Percentiles rank a stretch among this genome's conserved stretches.
Conservation (phyloP, 1,140 invertebrate species). For the Acromyrmex charruanus region DNA sequence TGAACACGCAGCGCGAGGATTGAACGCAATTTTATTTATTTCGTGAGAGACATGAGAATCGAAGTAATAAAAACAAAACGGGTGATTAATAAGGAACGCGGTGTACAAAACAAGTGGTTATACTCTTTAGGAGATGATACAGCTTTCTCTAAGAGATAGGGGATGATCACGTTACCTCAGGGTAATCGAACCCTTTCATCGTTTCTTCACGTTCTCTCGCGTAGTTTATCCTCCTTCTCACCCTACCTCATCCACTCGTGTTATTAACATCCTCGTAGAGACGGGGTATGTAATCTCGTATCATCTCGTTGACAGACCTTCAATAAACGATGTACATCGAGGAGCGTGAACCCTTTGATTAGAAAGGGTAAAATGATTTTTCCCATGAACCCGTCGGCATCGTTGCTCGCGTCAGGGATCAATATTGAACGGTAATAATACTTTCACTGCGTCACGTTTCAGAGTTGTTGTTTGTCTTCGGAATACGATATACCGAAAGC, state of each 20-base stretch:
- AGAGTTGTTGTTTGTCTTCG: constrained; percentile 31
- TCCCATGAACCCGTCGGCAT: not conserved
- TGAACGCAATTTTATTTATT: constrained; percentile 8
- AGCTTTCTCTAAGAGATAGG: constrained; percentile 64
- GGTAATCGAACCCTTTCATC: constrained; percentile 80
- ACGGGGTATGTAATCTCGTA: constrained; percentile 17
- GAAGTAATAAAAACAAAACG: constrained; percentile 3
- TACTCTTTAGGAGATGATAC: constrained; percentile 59
- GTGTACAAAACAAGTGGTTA: constrained; percentile 44
- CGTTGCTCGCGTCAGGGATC: constrained; percentile 44
- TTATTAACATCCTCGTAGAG: constrained; percentile 8
- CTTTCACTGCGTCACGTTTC: constrained; percentile 32
- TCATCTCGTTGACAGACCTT: constrained; percentile 12
- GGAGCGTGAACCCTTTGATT: constrained; percentile 41
- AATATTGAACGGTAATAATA: constrained; percentile 45
- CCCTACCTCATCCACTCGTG: constrained; percentile 4
- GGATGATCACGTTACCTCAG: constrained; percentile 80
- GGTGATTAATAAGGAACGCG: constrained; percentile 46
- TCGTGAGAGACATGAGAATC: not conserved
- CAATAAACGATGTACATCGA: constrained; percentile 61
- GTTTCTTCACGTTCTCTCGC: constrained; percentile 27
- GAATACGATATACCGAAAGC: constrained; percentile 19
- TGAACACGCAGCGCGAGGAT: no score
- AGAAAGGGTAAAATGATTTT: constrained; percentile 54
- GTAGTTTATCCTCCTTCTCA: not conserved